Evolutionary conservation across 2,888 invertebrate species (phyloP).

Genomic region (Elegia similella): DNA sequence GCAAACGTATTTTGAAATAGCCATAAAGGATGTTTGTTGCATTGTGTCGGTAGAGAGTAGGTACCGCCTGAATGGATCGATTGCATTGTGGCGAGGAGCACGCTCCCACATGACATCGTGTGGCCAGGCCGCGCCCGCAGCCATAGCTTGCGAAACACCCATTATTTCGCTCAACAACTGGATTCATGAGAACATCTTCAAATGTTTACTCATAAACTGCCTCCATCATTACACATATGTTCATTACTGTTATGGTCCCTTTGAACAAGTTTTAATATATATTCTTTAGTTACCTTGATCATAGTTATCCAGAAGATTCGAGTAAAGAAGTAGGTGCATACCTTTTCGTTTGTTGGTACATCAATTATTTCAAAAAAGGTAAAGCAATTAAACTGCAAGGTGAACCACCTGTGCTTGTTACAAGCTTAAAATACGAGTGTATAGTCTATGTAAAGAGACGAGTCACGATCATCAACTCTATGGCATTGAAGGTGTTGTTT

Average conservation of each 20-base stretch:
- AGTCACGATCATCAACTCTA: slow-evolving; percentile 2
- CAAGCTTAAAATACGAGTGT: slow-evolving; percentile 3
- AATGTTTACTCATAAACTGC: neutral
- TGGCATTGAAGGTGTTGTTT: slow-evolving; percentile 6
- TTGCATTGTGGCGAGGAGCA: slow-evolving; percentile 35
- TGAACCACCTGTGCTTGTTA: slow-evolving; percentile 35
- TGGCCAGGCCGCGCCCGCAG: slow-evolving; percentile 52
- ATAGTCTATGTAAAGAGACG: neutral
- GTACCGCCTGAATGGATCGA: slow-evolving; percentile 50
- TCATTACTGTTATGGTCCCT: neutral
- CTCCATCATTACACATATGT: neutral
- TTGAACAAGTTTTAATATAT: neutral
- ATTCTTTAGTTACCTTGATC: neutral
- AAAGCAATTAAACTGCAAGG: slow-evolving; percentile 50
- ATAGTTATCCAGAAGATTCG: neutral
- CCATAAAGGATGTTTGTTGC: slow-evolving; percentile 62
- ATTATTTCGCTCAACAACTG: slow-evolving; percentile 39
- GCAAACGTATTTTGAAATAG: slow-evolving; percentile 31
- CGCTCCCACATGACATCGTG: slow-evolving; percentile 59
- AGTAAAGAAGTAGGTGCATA: neutral
- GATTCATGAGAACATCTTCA: slow-evolving; percentile 21
- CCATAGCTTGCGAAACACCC: slow-evolving; percentile 52
- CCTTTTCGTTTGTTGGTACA: slow-evolving; percentile 31
- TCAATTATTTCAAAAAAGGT: slow-evolving; percentile 36
- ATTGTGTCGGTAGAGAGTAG: slow-evolving; percentile 44